phyloP scores from a whole-genome alignment of 2,888 invertebrate genomes.

The Pollenia angustigena region DNA sequence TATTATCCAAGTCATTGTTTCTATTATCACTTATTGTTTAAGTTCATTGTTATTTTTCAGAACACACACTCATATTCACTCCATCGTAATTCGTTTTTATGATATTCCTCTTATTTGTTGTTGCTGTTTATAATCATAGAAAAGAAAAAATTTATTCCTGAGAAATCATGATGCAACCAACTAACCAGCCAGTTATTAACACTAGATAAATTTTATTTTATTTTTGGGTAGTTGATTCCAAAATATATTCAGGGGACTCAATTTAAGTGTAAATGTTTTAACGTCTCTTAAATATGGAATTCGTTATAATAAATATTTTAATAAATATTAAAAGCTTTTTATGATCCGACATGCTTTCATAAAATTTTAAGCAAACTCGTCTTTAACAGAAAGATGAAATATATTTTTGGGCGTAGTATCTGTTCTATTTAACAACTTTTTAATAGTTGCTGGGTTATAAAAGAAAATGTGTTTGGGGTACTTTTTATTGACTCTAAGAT shows the following conservation, averaged over 20 bases:
- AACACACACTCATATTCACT: not conserved
- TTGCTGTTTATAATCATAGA: slow-evolving; percentile 46
- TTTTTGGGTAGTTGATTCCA: slow-evolving; percentile 56
- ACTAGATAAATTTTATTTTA: slow-evolving; percentile 40
- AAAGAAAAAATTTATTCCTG: slow-evolving; percentile 43
- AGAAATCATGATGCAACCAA: slow-evolving; percentile 44
- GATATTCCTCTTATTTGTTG: slow-evolving; percentile 34
- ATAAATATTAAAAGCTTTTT: slow-evolving; percentile 11
- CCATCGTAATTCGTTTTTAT: slow-evolving; percentile 28
- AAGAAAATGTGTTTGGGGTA: no score
- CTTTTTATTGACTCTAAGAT: no score
- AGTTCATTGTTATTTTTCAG: slow-evolving; percentile 67
- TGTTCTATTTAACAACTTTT: no score
- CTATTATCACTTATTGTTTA: slow-evolving; percentile 70
- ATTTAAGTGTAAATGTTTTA: slow-evolving; percentile 71
- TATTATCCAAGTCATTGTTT: slow-evolving; percentile 60
- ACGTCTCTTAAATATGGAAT: slow-evolving; percentile 10
- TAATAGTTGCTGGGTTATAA: no score
- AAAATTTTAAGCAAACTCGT: not conserved
- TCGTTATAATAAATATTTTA: slow-evolving; percentile 18
- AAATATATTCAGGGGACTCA: slow-evolving; percentile 71
- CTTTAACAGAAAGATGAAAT: not conserved
- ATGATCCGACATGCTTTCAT: not conserved
- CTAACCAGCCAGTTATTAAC: slow-evolving; percentile 27
- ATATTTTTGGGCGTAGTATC: not conserved